These are phyloP conservation scores for Larimichthys crocea DNA, from an alignment of 2,113 vertebrate genomes.

Conservation along the genomic window DNA sequence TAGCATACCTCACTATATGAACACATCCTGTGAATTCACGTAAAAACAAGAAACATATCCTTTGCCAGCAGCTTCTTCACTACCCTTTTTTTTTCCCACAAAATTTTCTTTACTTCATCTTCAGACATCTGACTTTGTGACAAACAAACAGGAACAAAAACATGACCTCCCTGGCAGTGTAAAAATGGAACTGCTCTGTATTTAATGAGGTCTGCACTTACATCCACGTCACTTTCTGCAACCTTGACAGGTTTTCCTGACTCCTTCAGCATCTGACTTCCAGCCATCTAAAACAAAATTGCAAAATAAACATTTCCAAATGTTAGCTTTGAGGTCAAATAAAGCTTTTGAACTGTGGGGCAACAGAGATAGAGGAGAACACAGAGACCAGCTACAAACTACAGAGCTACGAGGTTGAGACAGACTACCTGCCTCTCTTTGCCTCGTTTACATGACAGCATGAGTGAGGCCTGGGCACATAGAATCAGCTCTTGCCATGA, in stretches of 20 bases:
- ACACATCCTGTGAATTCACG: background rate
- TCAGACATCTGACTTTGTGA: no score
- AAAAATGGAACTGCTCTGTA: background rate
- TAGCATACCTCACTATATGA: background rate
- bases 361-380: constrained; percentile 16
- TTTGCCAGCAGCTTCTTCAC: background rate
- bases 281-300: constrained; percentile 85
- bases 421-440: constrained; percentile 29
- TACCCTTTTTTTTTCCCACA: no score
- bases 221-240: constrained; percentile 95
- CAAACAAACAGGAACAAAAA: background rate
- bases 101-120: no score
- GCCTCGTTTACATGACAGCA: constrained; percentile 45
- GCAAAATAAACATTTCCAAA: constrained; percentile 38
- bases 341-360: background rate
- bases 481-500: constrained; percentile 54
- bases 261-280: constrained; percentile 88
- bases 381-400: constrained; percentile 51
- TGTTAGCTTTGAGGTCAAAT: background rate
- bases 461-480: constrained; percentile 48
- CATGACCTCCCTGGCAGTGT: background rate
- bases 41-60: background rate
- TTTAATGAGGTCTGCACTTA: constrained; percentile 81
- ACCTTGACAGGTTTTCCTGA: constrained; percentile 90
- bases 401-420: constrained; percentile 14